Base-by-base conservation (phyloP, 2,797 vertebrate species). In the Pseudopleuronectes americanus region DNA sequence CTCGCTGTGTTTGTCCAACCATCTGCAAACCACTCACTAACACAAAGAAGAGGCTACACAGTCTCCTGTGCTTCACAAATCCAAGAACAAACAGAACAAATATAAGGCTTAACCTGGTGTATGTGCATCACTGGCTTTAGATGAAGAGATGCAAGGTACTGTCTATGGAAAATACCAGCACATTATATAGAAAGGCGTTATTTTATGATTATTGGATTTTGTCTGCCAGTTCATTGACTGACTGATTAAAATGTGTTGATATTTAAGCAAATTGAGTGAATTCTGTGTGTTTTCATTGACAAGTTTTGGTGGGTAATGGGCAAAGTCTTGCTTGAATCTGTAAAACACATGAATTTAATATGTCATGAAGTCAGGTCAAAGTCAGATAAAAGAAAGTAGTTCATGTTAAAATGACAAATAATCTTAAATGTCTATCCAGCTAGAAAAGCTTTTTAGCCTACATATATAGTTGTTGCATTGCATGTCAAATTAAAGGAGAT, bases 11-110 rank as follows among this genome's bases (percentile, higher is more conserved):
- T 85, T 89, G 74, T 72, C 22, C 28, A 62, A 31, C 45, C 84
- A 81, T 80, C 70, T 67, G 48, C 51, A 74, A 68, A 77, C 66
- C 53, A 59, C 59, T 36, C 3, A 33, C 23, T 38, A 21, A 22
- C 41, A 56, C 22, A 64, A 16, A 31, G 58, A 66, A 24, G 17
- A 19, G 54, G 43, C 17, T 19, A 43, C 24, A 74, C 56, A 48
- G 68, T 58, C 49, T 33, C 13, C 10, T 53, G 41, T 3, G 26
- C 67, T 81, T 59, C 23, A 62, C 65, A 81, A 78, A 80, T 73
- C 47, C 48, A 65, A 55, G 16, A n/a, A 64, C 69, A 71, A 76
- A 72, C 21, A 66, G 73, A 77, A 45, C 61, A 84, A 87, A 85
- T 76, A 74, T 53, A 22, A 67, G 64, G 53, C 51, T 16, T n/a